phyloP scores from a whole-genome alignment of 2,888 invertebrate species.

The Himalopsyche tibetana region DNA sequence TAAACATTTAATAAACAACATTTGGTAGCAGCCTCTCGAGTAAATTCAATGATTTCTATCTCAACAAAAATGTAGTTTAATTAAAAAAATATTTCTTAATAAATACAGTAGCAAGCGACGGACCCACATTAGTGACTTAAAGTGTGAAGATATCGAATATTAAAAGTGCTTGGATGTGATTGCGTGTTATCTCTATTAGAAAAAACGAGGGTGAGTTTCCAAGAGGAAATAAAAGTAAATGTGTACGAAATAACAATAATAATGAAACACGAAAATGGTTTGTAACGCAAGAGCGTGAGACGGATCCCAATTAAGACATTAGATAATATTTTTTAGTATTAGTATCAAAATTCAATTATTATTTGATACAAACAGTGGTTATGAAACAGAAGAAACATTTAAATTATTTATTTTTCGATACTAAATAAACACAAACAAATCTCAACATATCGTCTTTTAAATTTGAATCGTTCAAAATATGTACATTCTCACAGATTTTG shows the following conservation, averaged over 20 bases:
- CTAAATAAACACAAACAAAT: no score
- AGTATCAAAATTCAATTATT: conserved; percentile 24
- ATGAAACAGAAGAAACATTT: no score
- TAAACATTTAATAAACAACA: no score
- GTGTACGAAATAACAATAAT: conserved; percentile 17
- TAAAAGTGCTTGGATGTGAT: conserved; percentile 19
- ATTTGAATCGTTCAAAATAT: no score
- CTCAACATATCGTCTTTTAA: no score
- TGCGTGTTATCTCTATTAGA: conserved; percentile 14
- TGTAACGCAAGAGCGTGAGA: conserved; percentile 53
- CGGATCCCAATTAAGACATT: conserved; percentile 59
- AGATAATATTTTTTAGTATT: conserved; percentile 34
- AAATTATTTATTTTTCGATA: no score
- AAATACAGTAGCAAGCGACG: neutral
- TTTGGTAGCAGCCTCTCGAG: no score
- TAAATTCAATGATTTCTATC: neutral
- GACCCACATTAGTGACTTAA: neutral
- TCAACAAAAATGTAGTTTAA: neutral
- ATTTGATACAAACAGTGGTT: conserved; percentile 2
- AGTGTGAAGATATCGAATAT: conserved; percentile 27
- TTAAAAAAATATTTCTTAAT: neutral
- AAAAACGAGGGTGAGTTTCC: neutral
- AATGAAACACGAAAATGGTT: conserved; percentile 38
- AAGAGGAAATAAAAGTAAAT: conserved; percentile 15
- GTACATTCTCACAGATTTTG: no score